Percentiles rank a stretch among this genome's conserved stretches.
phyloP scores from a whole-genome alignment of 1,140 invertebrate genomes.

The Monochamus saltuarius region DNA sequence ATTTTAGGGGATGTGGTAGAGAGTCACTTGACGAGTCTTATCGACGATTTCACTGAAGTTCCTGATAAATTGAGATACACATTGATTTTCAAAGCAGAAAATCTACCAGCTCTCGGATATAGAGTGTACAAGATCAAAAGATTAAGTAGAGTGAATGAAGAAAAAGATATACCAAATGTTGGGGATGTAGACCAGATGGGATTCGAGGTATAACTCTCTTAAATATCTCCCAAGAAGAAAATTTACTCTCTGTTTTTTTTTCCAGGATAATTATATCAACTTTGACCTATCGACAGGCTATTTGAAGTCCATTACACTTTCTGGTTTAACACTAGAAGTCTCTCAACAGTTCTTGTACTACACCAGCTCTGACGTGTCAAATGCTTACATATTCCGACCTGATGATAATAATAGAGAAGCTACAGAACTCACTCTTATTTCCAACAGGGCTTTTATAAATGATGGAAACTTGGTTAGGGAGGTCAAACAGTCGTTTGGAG shows the following conservation, averaged over 20 bases:
- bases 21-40: conserved; percentile 64
- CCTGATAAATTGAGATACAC: conserved; percentile 64
- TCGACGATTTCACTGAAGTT: conserved; percentile 56
- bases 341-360: conserved; percentile 79
- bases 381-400: conserved; percentile 87
- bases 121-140: conserved; percentile 59
- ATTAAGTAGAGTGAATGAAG: not conserved
- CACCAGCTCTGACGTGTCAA: conserved; percentile 67
- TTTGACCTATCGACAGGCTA: conserved; percentile 58
- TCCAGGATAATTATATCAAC: conserved; percentile 25
- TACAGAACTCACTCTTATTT: conserved; percentile 52
- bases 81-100: conserved; percentile 63
- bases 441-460: conserved; percentile 57
- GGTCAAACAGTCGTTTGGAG: conserved; percentile 71
- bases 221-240: no score
- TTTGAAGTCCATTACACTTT: conserved; percentile 58
- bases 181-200: not conserved
- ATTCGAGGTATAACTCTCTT: no score
- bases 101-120: conserved; percentile 68
- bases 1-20: conserved; percentile 55
- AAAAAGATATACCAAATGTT: not conserved
- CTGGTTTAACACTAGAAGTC: conserved; percentile 54
- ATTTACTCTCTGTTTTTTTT: not conserved
- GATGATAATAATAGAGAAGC: conserved; percentile 45
- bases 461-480: conserved; percentile 77